Percentiles rank a stretch among this genome's conserved stretches.
phyloP scores from a whole-genome alignment of 1,140 invertebrate species.

The Dinothrombium tinctorium region DNA sequence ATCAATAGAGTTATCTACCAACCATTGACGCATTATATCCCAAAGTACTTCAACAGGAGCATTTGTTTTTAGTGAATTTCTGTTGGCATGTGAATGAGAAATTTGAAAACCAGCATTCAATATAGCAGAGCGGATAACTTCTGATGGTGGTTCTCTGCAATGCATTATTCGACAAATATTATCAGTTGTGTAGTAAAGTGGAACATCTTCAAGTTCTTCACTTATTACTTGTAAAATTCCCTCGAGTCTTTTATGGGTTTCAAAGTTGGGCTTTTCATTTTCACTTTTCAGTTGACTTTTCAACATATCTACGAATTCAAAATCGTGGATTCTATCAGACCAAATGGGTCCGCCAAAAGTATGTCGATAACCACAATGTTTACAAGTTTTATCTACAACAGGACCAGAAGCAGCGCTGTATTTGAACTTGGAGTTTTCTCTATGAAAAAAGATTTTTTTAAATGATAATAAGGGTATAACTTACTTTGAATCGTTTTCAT shows the following conservation, averaged over 20 bases:
- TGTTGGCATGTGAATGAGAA: slow-evolving; percentile 68
- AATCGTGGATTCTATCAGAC: slow-evolving; percentile 56
- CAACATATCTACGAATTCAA: slow-evolving; percentile 35
- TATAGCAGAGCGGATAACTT: slow-evolving; percentile 56
- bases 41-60: slow-evolving; percentile 65
- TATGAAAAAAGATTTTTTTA: no score
- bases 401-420: slow-evolving; percentile 39
- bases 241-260: slow-evolving; percentile 44
- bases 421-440: no score
- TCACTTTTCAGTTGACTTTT: slow-evolving; percentile 1
- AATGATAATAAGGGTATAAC: no score
- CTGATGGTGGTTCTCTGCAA: slow-evolving; percentile 24
- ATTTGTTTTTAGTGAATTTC: slow-evolving; percentile 74
- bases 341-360: slow-evolving; percentile 82
- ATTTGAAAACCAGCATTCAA: slow-evolving; percentile 77
- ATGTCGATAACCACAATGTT: slow-evolving; percentile 44
- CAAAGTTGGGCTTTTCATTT: background rate
- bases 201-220: slow-evolving; percentile 54
- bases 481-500: no score
- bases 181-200: slow-evolving; percentile 60
- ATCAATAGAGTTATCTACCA: slow-evolving; percentile 21
- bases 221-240: slow-evolving; percentile 28
- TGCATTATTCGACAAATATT: slow-evolving; percentile 36
- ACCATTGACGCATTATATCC: slow-evolving; percentile 74
- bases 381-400: slow-evolving; percentile 36